Evolutionary conservation across 1,140 invertebrate genomes (phyloP).

Genomic region (Solenopsis invicta): DNA sequence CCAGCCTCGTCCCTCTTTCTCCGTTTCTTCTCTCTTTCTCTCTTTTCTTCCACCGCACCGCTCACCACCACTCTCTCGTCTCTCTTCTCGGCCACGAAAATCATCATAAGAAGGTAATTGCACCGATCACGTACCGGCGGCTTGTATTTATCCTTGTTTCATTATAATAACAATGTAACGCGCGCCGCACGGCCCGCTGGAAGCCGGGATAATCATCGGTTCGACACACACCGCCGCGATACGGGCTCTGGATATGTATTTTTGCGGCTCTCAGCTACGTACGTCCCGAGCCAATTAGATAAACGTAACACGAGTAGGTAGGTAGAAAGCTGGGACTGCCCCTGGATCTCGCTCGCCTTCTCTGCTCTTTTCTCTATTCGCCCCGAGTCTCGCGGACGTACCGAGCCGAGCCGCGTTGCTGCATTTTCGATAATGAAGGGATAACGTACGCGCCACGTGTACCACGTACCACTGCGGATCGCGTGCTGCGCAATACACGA

Average conservation of each 20-base stretch:
- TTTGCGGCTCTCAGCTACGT: conserved; percentile 73
- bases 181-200: conserved; percentile 74
- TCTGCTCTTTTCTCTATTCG: conserved; percentile 31
- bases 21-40: conserved; percentile 64
- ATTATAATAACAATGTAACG: conserved; percentile 87
- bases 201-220: conserved; percentile 81
- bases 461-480: conserved; percentile 10
- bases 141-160: conserved; percentile 86
- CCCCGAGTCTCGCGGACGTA: conserved; percentile 1
- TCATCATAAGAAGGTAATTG: conserved; percentile 87
- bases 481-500: conserved; percentile 31
- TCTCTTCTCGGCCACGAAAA: conserved; percentile 78
- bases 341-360: conserved; percentile 13
- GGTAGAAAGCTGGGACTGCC: conserved; percentile 35
- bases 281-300: conserved; percentile 75
- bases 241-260: conserved; percentile 70
- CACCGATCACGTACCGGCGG: conserved; percentile 85
- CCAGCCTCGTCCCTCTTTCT: conserved; percentile 50
- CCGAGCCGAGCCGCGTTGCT: background rate
- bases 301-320: conserved; percentile 68
- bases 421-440: conserved; percentile 50
- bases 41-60: conserved; percentile 68
- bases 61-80: conserved; percentile 25
- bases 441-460: conserved; percentile 19
- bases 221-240: conserved; percentile 74